Evolutionary conservation across 1,140 invertebrate species (phyloP).

Genomic region (Cyphomyrmex costatus): DNA sequence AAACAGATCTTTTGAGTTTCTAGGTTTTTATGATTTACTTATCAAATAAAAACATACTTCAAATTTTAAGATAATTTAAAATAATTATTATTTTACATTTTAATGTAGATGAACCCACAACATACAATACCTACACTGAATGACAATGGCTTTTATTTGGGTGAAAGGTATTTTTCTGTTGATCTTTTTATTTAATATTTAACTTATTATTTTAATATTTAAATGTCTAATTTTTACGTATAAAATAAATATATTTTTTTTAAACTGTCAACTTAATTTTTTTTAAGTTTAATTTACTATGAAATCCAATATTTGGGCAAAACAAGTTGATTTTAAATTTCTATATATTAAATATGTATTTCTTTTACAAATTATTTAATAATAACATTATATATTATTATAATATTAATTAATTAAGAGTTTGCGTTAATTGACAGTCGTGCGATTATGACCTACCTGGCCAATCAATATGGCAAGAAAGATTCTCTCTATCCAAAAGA

Average conservation of each 20-base stretch:
- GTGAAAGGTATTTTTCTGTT: slow-evolving; percentile 87
- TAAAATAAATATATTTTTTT: background rate
- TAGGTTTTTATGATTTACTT: background rate
- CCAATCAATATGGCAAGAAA: slow-evolving; percentile 91
- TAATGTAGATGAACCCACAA: slow-evolving; percentile 89
- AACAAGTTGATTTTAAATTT: background rate
- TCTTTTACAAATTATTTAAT: background rate
- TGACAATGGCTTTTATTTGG: slow-evolving; percentile 90
- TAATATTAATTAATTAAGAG: background rate
- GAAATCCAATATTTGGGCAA: background rate
- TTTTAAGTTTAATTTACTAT: background rate
- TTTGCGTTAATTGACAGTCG: slow-evolving; percentile 84
- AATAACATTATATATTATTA: background rate
- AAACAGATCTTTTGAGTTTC: background rate
- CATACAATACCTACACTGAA: slow-evolving; percentile 90
- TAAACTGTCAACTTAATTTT: background rate
- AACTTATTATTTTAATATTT: no score
- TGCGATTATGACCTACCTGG: slow-evolving; percentile 91
- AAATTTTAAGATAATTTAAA: background rate
- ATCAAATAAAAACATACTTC: background rate
- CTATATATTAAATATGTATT: no score
- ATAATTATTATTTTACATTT: background rate
- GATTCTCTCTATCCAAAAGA: slow-evolving; percentile 91
- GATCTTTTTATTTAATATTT: background rate
- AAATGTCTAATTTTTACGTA: background rate